phyloP scores from a whole-genome alignment of 2,888 invertebrate genomes.

The Nomada fucata region DNA sequence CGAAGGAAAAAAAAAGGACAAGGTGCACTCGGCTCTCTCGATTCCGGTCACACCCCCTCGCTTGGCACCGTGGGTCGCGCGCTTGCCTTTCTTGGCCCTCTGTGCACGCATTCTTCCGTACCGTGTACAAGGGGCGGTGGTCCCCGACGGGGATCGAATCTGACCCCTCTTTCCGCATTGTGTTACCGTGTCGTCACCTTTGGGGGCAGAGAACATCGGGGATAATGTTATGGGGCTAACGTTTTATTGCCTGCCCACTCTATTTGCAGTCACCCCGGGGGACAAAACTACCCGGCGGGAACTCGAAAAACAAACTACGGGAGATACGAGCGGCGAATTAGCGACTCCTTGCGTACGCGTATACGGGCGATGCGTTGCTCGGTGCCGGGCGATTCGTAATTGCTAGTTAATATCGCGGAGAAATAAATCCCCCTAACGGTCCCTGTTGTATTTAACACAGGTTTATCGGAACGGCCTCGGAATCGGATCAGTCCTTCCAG shows the following conservation, averaged over 20 bases:
- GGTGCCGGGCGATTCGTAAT: background rate
- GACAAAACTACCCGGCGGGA: slow-evolving; percentile 56
- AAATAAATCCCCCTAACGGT: background rate
- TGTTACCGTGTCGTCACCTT: slow-evolving; percentile 80
- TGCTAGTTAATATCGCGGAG: background rate
- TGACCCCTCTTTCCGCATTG: slow-evolving; percentile 80
- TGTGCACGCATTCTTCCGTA: slow-evolving; percentile 47
- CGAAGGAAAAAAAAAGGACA: slow-evolving; percentile 3
- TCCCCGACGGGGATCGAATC: slow-evolving; percentile 77
- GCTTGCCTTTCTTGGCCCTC: slow-evolving; percentile 50
- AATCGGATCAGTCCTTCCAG: background rate
- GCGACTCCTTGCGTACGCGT: background rate
- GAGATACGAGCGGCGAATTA: slow-evolving; percentile 49
- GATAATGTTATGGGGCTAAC: slow-evolving; percentile 76
- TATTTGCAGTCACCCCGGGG: slow-evolving; percentile 68
- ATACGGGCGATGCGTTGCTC: too few relatives aligned
- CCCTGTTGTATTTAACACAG: too few relatives aligned
- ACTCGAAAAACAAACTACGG: slow-evolving; percentile 61
- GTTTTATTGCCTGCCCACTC: slow-evolving; percentile 75
- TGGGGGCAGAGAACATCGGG: slow-evolving; percentile 73
- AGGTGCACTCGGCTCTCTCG: slow-evolving; percentile 5
- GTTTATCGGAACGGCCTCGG: background rate
- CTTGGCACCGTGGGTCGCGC: slow-evolving; percentile 59
- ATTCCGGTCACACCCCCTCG: slow-evolving; percentile 56
- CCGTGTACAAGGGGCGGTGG: slow-evolving; percentile 71